phyloP scores from a whole-genome alignment of 2,113 vertebrate genomes.

The Theristicus caerulescens region DNA sequence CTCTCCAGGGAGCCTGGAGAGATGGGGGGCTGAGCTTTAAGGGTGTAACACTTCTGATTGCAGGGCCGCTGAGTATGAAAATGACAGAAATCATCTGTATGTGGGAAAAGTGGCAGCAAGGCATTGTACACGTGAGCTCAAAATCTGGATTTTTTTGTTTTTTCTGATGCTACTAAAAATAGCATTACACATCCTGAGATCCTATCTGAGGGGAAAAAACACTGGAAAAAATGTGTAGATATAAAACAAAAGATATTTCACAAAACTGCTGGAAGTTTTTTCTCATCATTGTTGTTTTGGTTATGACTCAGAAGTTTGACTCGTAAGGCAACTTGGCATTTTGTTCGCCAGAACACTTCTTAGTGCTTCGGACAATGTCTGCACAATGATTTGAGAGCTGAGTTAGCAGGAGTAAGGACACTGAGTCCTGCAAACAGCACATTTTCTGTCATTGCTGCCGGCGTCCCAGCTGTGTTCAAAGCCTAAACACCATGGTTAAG shows the following conservation, averaged over 20 bases:
- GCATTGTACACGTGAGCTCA: neutral
- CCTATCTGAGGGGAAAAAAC: neutral
- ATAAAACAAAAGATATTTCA: neutral
- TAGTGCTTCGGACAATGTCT: neutral
- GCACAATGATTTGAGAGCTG: neutral
- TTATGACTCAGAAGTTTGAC: neutral
- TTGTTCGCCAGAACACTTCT: neutral
- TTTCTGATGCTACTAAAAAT: neutral
- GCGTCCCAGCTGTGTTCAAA: neutral
- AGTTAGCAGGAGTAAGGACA: neutral
- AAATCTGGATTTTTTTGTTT: neutral
- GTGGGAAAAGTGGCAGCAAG: neutral
- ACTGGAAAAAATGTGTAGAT: accelerated
- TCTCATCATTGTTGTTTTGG: neutral
- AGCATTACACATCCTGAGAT: neutral
- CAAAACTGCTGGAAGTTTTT: neutral
- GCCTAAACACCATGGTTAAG: neutral
- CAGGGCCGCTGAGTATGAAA: neutral
- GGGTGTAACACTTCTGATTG: neutral
- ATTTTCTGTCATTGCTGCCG: neutral
- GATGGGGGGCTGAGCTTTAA: neutral
- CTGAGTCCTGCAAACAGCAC: neutral
- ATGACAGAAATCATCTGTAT: neutral
- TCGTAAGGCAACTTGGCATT: neutral
- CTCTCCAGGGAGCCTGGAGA: neutral